Evolutionary conservation across 1,140 invertebrate genomes (phyloP).

Genomic region (Anastrepha obliqua): DNA sequence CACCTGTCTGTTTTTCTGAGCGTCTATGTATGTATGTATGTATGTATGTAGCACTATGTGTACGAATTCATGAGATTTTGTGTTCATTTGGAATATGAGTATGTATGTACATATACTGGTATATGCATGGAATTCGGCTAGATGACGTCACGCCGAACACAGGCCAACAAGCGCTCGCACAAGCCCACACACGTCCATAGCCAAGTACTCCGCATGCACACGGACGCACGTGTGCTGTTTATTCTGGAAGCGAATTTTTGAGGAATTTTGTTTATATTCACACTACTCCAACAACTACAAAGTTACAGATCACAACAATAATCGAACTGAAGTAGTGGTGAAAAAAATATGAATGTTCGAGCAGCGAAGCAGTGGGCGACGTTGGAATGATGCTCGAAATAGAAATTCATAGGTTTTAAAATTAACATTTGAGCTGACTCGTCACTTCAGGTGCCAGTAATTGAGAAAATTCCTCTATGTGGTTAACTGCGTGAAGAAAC

Average conservation of each 20-base stretch:
- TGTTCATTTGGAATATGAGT: neutral
- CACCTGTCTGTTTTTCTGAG: neutral
- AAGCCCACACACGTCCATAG: neutral
- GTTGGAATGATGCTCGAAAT: too few relatives aligned
- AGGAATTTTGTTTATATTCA: slow-evolving; percentile 29
- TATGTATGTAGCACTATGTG: neutral
- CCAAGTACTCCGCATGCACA: neutral
- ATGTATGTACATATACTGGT: neutral
- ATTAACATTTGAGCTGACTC: too few relatives aligned
- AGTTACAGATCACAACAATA: neutral
- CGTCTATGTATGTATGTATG: neutral
- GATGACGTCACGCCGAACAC: slow-evolving; percentile 33
- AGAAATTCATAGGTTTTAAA: too few relatives aligned
- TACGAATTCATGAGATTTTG: neutral
- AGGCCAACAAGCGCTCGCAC: neutral
- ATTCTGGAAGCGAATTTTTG: slow-evolving; percentile 15
- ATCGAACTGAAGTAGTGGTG: neutral
- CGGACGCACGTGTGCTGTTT: slow-evolving; percentile 10
- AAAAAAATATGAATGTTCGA: too few relatives aligned
- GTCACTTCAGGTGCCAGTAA: too few relatives aligned
- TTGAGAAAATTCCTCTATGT: too few relatives aligned
- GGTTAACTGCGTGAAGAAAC: too few relatives aligned
- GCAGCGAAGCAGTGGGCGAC: too few relatives aligned
- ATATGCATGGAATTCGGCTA: neutral
- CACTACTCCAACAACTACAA: neutral